A percentile compares a stretch with the other conserved stretches of the same genome.
phyloP scores from a whole-genome alignment of 2,888 invertebrate genomes.

The Drosophila anomalata region DNA sequence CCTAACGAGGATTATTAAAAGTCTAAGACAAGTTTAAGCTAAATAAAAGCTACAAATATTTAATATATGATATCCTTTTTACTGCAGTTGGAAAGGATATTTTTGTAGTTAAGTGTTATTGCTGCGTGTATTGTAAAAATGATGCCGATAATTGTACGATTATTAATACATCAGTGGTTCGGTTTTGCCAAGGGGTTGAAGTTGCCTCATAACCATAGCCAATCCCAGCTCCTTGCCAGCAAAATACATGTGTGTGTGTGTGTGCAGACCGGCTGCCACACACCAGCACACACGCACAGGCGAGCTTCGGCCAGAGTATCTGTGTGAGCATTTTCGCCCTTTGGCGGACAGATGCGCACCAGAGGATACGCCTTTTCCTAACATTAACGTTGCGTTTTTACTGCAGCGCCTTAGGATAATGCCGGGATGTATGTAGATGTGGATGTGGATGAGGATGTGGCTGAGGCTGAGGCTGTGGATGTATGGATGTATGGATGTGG shows the following conservation, averaged over 20 bases:
- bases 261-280: slow-evolving; percentile 42
- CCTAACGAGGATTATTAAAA: too few relatives aligned
- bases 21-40: too few relatives aligned
- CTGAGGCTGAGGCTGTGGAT: not conserved
- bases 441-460: not conserved
- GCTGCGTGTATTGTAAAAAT: slow-evolving; percentile 11
- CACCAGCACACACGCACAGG: slow-evolving; percentile 9
- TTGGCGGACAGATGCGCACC: slow-evolving; percentile 49
- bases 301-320: slow-evolving; percentile 18
- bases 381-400: slow-evolving; percentile 34
- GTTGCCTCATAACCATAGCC: slow-evolving; percentile 55
- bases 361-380: slow-evolving; percentile 47
- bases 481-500: not conserved
- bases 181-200: slow-evolving; percentile 57
- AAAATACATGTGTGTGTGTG: slow-evolving; percentile 15
- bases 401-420: slow-evolving; percentile 19
- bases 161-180: slow-evolving; percentile 36
- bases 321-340: slow-evolving; percentile 30
- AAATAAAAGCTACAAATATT: too few relatives aligned
- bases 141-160: slow-evolving; percentile 31
- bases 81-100: not conserved
- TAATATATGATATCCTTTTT: too few relatives aligned
- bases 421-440: slow-evolving; percentile 1
- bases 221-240: slow-evolving; percentile 62
- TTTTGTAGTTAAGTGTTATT: slow-evolving; percentile 11